Base-by-base conservation (phyloP, 2,888 invertebrate species). In the Agrotis exclamationis region DNA sequence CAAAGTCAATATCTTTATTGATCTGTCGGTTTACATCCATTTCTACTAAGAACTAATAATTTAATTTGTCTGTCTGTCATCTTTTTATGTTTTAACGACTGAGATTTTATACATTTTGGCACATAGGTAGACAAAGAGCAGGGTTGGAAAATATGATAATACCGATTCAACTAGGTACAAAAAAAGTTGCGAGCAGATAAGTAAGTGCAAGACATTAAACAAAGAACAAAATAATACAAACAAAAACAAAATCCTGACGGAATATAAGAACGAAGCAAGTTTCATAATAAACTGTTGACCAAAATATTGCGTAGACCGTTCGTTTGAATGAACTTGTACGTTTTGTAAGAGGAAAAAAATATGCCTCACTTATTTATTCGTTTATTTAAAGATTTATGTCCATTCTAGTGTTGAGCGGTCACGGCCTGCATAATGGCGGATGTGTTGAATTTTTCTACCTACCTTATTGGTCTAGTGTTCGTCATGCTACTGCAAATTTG, bases 331-430 rank as follows among this genome's bases (percentile, higher is more conserved):
- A 44, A 39, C 54, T 44, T n/a, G 50, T 45, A 20, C 39, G 51
- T 74, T 68, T 68, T 60, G 68, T 48, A 68, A 74, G 56, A 77
- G 74, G 76, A 67, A 73, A 78, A 67, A 33, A 48, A n/a, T 39
- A 9, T 48, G 13, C 6, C 22, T 48, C 44, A 45, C 3, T 28
- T 16, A 50, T 57, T 45, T 20, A 13, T 56, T 39, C 14, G 14
- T 20, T 28, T 58, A 39, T 13, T 3, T 33, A 20, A 56, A 50
- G 13, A 48, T 59, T n/a, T 28, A 28, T 66, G 48, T 48, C 2
- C 18, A n/a, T 13, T 59, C 22, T 33, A 59, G 48, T 54, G 9
- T 18, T 60, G 45, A 64, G 28, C 54, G 24, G 50, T 75, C 54
- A 64, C n/a, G 48, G 63, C 28, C 28, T 9, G 9, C 1, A 2